phyloP scores from a whole-genome alignment of 2,113 vertebrate genomes.

The Cisticola juncidis region DNA sequence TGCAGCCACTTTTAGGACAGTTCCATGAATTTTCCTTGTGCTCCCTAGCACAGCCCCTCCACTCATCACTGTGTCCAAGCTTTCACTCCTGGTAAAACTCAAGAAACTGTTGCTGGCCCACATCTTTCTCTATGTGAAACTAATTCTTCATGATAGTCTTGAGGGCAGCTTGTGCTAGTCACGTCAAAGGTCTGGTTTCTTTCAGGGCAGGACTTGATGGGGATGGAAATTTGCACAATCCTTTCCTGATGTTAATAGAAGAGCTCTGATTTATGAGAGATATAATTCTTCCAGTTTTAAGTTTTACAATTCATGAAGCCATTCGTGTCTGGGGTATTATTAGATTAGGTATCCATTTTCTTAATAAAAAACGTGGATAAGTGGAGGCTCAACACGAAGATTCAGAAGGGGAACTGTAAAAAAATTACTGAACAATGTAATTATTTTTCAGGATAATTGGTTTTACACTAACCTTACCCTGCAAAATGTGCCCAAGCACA shows the following conservation, averaged over 20 bases:
- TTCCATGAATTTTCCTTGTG: background rate
- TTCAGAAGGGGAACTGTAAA: background rate
- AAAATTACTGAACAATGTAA: background rate
- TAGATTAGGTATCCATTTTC: constrained; percentile 16
- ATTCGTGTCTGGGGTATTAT: background rate
- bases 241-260: background rate
- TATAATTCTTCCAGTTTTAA: background rate
- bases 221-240: constrained; percentile 33
- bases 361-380: background rate
- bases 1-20: background rate
- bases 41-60: background rate
- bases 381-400: background rate
- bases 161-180: background rate
- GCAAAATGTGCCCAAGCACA: background rate
- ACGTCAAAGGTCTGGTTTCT: constrained; percentile 41
- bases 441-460: constrained; percentile 1
- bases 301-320: background rate
- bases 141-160: background rate
- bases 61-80: background rate
- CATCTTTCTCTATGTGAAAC: background rate
- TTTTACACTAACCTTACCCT: background rate
- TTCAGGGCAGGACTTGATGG: background rate
- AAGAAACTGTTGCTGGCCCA: background rate
- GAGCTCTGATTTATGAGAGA: constrained; percentile 12
- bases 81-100: background rate